Evolutionary conservation across 2,797 vertebrate species (phyloP).

Genomic region (Furcifer pardalis): DNA sequence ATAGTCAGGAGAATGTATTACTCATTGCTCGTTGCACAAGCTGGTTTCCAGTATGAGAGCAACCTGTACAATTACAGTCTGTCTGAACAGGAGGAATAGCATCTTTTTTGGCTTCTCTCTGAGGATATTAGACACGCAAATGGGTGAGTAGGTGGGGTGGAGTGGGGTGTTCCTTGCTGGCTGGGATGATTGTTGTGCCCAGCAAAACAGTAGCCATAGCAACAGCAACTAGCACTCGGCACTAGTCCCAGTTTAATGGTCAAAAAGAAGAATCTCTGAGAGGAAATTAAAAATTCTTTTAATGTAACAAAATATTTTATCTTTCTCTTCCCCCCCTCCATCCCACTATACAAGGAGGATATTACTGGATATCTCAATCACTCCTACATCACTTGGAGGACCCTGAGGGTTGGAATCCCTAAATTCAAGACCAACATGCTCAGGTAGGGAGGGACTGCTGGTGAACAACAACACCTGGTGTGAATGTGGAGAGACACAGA

Average conservation of each 20-base stretch:
- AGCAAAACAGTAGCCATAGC: constrained; percentile 28
- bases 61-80: constrained; percentile 30
- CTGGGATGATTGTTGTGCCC: constrained; percentile 17
- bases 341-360: no score
- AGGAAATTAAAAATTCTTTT: constrained; percentile 20
- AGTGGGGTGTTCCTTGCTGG: constrained; percentile 27
- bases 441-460: no score
- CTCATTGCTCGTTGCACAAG: constrained; percentile 16
- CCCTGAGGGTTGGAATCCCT: no score
- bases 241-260: constrained; percentile 3
- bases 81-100: constrained; percentile 28
- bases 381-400: no score
- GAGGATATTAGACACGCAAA: constrained; percentile 18
- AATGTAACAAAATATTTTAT: background rate
- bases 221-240: constrained; percentile 2
- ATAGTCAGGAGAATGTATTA: constrained; percentile 15
- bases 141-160: constrained; percentile 17
- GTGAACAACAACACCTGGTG: no score
- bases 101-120: constrained; percentile 27
- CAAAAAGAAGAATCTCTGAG: background rate
- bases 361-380: no score
- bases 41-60: constrained; percentile 4
- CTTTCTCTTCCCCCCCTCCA: no score
- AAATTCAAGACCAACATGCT: no score
- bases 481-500: no score